Evolutionary conservation across 1,140 invertebrate genomes (phyloP).

Genomic region (Drosophila arawakana): DNA sequence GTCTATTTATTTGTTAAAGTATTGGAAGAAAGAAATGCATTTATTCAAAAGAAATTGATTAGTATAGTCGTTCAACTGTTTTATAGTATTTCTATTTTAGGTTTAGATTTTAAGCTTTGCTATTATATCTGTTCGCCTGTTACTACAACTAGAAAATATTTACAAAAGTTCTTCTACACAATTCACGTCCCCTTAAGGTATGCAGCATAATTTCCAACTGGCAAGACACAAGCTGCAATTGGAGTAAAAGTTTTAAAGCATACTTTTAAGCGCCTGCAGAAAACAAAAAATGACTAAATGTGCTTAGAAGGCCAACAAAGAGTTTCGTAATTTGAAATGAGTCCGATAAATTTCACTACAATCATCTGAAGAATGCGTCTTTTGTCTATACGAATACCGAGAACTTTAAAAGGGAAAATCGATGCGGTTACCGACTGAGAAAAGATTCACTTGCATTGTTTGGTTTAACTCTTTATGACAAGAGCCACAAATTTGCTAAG

Average conservation of each 20-base stretch:
- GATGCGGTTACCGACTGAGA: no score
- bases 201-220: neutral
- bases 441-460: neutral
- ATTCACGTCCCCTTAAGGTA: neutral
- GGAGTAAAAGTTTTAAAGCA: neutral
- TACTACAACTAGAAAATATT: no score
- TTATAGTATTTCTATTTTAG: no score
- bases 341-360: neutral
- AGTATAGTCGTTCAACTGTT: no score
- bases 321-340: neutral
- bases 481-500: neutral
- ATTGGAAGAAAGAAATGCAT: no score
- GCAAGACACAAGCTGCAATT: neutral
- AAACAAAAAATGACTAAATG: neutral
- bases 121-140: no score
- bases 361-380: neutral
- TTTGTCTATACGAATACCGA: neutral
- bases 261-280: neutral
- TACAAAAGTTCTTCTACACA: no score
- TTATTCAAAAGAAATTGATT: no score
- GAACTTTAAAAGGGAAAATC: neutral
- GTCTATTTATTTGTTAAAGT: neutral
- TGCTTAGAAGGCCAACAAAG: neutral
- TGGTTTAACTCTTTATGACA: neutral
- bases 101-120: no score